phyloP scores from a whole-genome alignment of 2,888 invertebrate genomes.

The Agrochola circellaris region DNA sequence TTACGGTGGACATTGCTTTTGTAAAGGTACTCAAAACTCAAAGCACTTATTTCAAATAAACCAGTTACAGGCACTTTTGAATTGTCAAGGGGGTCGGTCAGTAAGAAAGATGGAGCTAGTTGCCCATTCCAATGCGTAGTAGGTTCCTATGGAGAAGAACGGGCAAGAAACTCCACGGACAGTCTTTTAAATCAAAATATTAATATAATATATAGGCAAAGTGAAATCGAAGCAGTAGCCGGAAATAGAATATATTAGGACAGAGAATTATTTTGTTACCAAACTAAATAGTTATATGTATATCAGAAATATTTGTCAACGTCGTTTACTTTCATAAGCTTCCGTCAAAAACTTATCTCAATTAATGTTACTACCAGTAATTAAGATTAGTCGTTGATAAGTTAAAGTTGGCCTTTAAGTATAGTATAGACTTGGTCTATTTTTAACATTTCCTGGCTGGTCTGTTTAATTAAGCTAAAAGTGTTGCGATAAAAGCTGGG shows the following conservation, averaged over 20 bases:
- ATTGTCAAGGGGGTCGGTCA: no score
- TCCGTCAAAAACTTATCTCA: conserved; percentile 28
- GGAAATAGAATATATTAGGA: conserved; percentile 8
- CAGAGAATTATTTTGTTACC: background rate
- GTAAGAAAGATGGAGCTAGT: no score
- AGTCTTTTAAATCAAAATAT: no score
- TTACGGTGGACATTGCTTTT: background rate
- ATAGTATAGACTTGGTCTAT: background rate
- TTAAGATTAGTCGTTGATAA: conserved; percentile 51
- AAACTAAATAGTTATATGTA: background rate
- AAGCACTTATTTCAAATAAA: no score
- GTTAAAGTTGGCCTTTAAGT: conserved; percentile 11
- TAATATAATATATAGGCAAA: no score
- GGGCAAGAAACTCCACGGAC: no score
- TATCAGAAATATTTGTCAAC: conserved; percentile 14
- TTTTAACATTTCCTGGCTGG: conserved; percentile 25
- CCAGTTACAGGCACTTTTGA: no score
- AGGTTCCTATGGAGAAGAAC: no score
- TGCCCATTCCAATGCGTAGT: no score
- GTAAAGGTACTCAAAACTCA: no score
- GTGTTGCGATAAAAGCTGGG: background rate
- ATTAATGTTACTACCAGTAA: background rate
- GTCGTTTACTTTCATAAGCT: conserved; percentile 33
- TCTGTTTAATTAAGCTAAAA: background rate
- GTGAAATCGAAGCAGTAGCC: conserved; percentile 10